These are phyloP conservation scores for Montipora cactus DNA, from an alignment of 64 coral and sea anemone species.

Conservation along the genomic window DNA sequence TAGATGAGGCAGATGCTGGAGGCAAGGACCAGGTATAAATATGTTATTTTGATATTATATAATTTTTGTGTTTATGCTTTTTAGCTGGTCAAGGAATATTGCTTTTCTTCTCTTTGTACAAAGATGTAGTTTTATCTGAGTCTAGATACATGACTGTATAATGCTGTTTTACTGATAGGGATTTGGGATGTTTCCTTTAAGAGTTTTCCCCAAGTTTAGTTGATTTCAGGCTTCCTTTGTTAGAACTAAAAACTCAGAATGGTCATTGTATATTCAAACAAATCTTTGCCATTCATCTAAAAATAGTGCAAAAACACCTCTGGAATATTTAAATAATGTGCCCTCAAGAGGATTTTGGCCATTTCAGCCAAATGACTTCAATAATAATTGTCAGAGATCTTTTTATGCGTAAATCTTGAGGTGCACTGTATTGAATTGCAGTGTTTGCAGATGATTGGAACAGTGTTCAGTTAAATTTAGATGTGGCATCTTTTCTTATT, in stretches of 20 bases:
- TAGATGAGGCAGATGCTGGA: not conserved
- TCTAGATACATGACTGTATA: no score
- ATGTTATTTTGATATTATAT: not conserved
- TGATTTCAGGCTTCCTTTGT: constrained; percentile 4
- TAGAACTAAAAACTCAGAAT: not conserved
- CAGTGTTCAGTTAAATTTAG: no score
- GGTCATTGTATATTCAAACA: constrained; percentile 33
- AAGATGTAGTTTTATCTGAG: no score
- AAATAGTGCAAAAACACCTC: not conserved
- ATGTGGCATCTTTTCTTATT: no score
- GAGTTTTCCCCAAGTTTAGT: not conserved
- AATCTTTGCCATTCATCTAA: not conserved
- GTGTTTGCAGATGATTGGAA: no score
- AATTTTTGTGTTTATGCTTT: not conserved
- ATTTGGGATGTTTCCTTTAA: no score
- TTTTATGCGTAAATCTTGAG: no score
- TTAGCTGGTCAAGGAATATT: not conserved
- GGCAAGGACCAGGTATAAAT: constrained; percentile 6
- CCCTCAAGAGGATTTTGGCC: no score
- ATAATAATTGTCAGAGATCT: no score
- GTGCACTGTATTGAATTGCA: no score
- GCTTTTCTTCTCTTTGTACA: not conserved
- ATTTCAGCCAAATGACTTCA: no score
- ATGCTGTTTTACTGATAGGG: no score
- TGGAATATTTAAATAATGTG: not conserved